Conservation (phyloP, 2,888 invertebrate species). For the Microdon myrmicae region DNA sequence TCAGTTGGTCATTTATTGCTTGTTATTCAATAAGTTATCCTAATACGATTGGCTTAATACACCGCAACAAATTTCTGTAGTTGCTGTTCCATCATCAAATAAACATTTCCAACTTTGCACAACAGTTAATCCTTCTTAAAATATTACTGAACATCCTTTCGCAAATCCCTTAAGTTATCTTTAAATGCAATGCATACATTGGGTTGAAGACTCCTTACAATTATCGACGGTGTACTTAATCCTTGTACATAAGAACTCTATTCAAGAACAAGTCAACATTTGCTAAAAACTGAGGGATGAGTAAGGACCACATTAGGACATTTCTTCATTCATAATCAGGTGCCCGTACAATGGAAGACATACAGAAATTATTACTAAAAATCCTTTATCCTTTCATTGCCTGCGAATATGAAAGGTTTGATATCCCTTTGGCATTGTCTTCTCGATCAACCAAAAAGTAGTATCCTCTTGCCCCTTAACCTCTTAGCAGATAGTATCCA, state of each 20-base stretch:
- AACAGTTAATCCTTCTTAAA: slow-evolving; percentile 5
- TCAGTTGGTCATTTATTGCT: no score
- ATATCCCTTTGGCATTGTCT: slow-evolving; percentile 13
- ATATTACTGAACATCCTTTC: background rate
- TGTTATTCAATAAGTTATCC: no score
- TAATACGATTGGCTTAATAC: no score
- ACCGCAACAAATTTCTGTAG: no score
- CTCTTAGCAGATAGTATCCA: slow-evolving; percentile 39
- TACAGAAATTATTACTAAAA: slow-evolving; percentile 27
- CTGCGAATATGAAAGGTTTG: slow-evolving; percentile 31
- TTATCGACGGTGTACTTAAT: slow-evolving; percentile 12
- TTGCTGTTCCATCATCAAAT: slow-evolving; percentile 5
- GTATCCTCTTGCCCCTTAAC: slow-evolving; percentile 29
- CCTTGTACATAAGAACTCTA: slow-evolving; percentile 1
- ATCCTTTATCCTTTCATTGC: slow-evolving; percentile 31
- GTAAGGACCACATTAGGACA: slow-evolving; percentile 4
- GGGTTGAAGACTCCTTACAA: background rate
- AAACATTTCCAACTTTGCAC: background rate
- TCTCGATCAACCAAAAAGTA: slow-evolving; percentile 16
- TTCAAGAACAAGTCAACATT: slow-evolving; percentile 11
- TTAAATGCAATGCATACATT: no score
- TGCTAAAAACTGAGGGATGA: background rate
- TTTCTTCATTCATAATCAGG: slow-evolving; percentile 17
- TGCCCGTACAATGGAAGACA: slow-evolving; percentile 21
- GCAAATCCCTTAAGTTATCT: background rate